A percentile compares a stretch with the other conserved stretches of the same genome.
These are phyloP conservation scores for Eubasilissa regina DNA, from an alignment of 1,140 invertebrate genomes.

Conservation along the genomic window DNA sequence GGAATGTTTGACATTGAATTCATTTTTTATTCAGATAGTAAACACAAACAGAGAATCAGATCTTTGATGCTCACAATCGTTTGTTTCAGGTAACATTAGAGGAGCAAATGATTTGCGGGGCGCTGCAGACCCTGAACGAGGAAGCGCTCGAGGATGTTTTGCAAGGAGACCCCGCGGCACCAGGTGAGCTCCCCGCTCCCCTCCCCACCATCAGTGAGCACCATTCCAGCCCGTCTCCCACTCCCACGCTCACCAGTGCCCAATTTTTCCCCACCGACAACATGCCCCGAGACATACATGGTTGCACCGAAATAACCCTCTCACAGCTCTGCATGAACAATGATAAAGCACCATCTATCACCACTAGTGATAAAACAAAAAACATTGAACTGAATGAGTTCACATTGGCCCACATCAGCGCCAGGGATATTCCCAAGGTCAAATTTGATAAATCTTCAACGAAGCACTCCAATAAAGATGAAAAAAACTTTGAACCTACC, in stretches of 20 bases:
- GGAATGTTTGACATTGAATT: too few species aligned
- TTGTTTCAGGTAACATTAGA: constrained; percentile 86
- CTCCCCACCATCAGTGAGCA: constrained; percentile 66
- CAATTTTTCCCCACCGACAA: constrained; percentile 28
- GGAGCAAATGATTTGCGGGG: constrained; percentile 95
- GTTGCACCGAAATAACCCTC: constrained; percentile 18
- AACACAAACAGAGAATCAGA: background rate
- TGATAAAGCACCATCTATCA: background rate
- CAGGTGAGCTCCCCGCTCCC: constrained; percentile 66
- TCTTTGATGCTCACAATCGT: constrained; percentile 45
- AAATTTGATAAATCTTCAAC: constrained; percentile 35
- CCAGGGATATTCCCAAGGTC: constrained; percentile 36
- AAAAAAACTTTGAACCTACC: constrained; percentile 51
- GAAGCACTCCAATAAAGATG: constrained; percentile 27
- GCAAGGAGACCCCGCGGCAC: constrained; percentile 69
- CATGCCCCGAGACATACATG: background rate
- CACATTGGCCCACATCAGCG: constrained; percentile 33
- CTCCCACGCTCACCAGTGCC: background rate
- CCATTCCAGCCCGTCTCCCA: constrained; percentile 40
- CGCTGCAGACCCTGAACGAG: constrained; percentile 91
- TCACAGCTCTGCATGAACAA: constrained; percentile 40
- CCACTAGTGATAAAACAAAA: background rate
- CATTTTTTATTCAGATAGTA: background rate
- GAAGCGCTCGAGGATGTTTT: constrained; percentile 91
- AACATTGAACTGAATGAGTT: constrained; percentile 41